Percentiles rank a stretch among this genome's conserved stretches.
Evolutionary conservation across 2,797 vertebrate species (phyloP).

Genomic region (Amblyopsis hoosieri): DNA sequence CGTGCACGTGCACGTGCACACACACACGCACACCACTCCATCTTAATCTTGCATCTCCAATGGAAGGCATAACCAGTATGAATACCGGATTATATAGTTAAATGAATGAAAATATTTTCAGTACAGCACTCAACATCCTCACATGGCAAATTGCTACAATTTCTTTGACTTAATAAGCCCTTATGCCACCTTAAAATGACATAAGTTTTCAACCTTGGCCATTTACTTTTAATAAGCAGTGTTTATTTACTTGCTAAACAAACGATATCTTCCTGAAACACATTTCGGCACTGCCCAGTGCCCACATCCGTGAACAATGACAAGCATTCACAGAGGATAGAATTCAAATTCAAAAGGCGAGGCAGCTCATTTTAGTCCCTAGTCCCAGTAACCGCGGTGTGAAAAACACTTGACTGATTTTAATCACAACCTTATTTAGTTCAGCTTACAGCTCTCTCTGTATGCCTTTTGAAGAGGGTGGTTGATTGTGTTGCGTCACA

Average conservation of each 20-base stretch:
- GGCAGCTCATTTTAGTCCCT: constrained; percentile 68
- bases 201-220: constrained; percentile 29
- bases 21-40: constrained; percentile 6
- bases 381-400: constrained; percentile 67
- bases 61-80: constrained; percentile 6
- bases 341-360: constrained; percentile 75
- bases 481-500: constrained; percentile 10
- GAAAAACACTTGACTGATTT: constrained; percentile 79
- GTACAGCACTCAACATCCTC: not conserved
- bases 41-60: constrained; percentile 11
- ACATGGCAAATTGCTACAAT: constrained; percentile 29
- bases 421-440: constrained; percentile 79
- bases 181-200: constrained; percentile 34
- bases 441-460: constrained; percentile 56
- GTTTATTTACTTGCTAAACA: constrained; percentile 61
- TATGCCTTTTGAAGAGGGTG: constrained; percentile 48
- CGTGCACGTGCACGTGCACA: not conserved
- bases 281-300: constrained; percentile 67
- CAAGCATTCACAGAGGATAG: constrained; percentile 68
- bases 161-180: constrained; percentile 23
- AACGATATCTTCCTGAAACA: constrained; percentile 73
- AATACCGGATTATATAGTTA: constrained; percentile 13
- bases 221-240: constrained; percentile 48
- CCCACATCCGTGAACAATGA: constrained; percentile 72
- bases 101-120: constrained; percentile 13